Evolutionary conservation across 2,888 invertebrate species (phyloP), one percentile per base, ranked within the genome.

Genomic region (Philonicus albiceps): DNA sequence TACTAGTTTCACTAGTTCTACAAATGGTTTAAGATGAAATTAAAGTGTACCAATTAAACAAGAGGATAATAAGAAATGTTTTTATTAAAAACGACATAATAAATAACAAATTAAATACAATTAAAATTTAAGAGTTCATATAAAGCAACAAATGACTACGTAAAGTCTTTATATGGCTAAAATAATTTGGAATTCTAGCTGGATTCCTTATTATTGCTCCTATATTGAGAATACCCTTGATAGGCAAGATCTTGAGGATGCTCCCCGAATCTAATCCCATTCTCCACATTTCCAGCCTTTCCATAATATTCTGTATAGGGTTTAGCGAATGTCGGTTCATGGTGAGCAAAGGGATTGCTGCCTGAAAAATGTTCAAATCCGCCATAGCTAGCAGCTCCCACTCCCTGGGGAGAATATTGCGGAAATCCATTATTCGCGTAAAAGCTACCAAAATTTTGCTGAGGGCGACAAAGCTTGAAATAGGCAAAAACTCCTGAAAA

Each of bases 391-490:
- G 95, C 94, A 11, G 95, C 93, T 2, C 95, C 96, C 5, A 96
- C 93, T n/a, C 96, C 96, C 80, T 95, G 95, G 0, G 95, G 95
- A 0, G 95, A 94, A 90, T 96, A 96, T 89, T 96, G 95, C 27
- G 91, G 91, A 87, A 91, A 90, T 0, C 94, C 94, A 76, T 91
- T 91, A 43, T 89, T 88, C 87, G 92, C 91, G 89, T 92, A 93
- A 87, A 91, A 92, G 80, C 90, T 91, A 0, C 93, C 93, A 88
- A 92, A 93, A 0, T 94, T 94, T 1, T 95, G 94, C 3, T 94
- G 93, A 0, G 96, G 96, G 89, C 96, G 96, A 93, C 96, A 97
- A 89, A 97, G 93, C 91, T 96, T 96, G 92, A 97, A 96, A 93
- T 96, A 97, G 40, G 96, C 97, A 90, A 97, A 96, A 0, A 96